Base-by-base conservation (phyloP, 1,140 invertebrate genomes). In the Drosophila aff. region DNA sequence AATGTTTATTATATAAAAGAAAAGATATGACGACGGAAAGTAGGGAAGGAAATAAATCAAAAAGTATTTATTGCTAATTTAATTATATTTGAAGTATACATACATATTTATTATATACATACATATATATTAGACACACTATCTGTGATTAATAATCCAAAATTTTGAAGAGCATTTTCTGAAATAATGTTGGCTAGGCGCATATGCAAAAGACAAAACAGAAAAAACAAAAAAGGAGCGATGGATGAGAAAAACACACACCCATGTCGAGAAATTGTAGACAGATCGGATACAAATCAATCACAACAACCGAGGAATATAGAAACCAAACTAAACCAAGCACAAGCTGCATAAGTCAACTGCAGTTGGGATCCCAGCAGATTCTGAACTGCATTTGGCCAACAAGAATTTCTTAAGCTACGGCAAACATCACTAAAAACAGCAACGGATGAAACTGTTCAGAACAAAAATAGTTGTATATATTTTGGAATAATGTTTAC, bases 81-180 rank as follows among this genome's bases (percentile, higher is more conserved):
- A 86, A 91, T 92, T 91, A 85, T 85, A 92, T 91, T 87, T 92
- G 79, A 91, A 89, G 82, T 89, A 91, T 89, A 91, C 82, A 91
- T 84, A 92, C 79, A 85, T 91, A 92, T 91, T 91, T 91, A 91
- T 86, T 87, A 91, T 82, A 91, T 86, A 87, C 84, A 87, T 81
- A 89, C 76, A 85, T 85, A 92, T 91, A 92, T 91, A 92, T 92
- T 93, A 92, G 91, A 92, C 86, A 93, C 92, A 93, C 92, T 93
- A 93, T 93, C 92, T 93, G 92, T 93, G 92, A 93, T 93, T 93
- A 91, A 92, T 92, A 93, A 93, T 93, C 92, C 92, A 93, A 93
- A 93, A 93, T 93, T 93, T 93, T 93, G 92, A 93, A 92, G 92
- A 84, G 92, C 79, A 91, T 92, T 92, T 92, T 89, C 85, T 89